Percentiles rank a stretch among this genome's conserved stretches.
Evolutionary conservation across 2,888 invertebrate genomes (phyloP).

Genomic region (Heliconius erato): DNA sequence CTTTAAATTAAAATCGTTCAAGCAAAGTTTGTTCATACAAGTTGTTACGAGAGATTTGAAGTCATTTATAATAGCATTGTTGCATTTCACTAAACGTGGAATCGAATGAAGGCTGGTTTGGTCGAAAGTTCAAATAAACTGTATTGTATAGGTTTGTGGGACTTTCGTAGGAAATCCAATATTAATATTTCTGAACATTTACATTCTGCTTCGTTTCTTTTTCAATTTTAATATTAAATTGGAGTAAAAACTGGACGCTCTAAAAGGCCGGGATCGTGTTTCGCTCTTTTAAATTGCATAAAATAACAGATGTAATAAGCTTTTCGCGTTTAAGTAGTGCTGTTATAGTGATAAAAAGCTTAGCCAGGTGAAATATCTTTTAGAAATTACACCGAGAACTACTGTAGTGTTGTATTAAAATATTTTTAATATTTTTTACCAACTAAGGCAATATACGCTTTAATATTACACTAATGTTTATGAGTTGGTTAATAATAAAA

Average conservation of each 20-base stretch:
- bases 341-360: neutral
- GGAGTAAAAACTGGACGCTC: constrained; percentile 36
- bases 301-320: constrained; percentile 21
- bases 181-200: constrained; percentile 47
- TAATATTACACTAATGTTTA: neutral
- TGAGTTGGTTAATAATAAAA: too few species aligned
- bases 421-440: too few species aligned
- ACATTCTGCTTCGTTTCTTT: constrained; percentile 38
- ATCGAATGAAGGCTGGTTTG: constrained; percentile 35
- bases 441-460: too few species aligned
- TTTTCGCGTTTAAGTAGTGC: neutral
- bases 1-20: constrained; percentile 19
- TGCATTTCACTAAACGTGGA: constrained; percentile 38
- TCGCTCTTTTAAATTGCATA: constrained; percentile 27
- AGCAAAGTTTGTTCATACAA: constrained; percentile 3
- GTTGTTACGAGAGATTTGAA: constrained; percentile 16
- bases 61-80: constrained; percentile 39
- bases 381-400: neutral
- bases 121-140: constrained; percentile 46
- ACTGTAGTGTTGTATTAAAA: neutral
- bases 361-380: neutral
- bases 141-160: constrained; percentile 45
- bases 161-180: constrained; percentile 39
- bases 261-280: constrained; percentile 23
- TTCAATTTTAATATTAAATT: constrained; percentile 57